A percentile compares a stretch with the other conserved stretches of the same genome.
Evolutionary conservation across 2,797 vertebrate genomes (phyloP).

Genomic region (Cheracebus regulus): DNA sequence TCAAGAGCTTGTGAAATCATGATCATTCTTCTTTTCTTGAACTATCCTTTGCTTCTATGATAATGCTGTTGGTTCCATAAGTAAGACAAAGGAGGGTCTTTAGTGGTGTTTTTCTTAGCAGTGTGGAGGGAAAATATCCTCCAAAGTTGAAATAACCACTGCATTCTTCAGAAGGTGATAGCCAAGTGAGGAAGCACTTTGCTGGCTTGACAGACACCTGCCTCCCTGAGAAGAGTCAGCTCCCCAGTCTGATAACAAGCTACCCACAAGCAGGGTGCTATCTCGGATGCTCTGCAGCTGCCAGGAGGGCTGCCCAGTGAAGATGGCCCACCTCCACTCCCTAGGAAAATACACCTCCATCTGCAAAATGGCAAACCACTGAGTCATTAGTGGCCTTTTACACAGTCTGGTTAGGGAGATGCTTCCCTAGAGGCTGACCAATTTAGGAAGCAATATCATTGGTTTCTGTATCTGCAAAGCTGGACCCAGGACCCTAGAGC

Average conservation of each 20-base stretch:
- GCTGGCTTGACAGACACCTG: background rate
- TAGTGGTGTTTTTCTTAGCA: background rate
- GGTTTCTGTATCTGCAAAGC: background rate
- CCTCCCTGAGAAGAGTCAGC: background rate
- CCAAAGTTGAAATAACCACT: background rate
- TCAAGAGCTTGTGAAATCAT: background rate
- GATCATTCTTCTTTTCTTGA: background rate
- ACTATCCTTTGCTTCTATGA: background rate
- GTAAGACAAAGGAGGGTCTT: background rate
- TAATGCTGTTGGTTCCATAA: background rate
- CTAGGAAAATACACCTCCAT: background rate
- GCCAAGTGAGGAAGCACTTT: background rate
- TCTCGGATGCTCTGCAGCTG: background rate
- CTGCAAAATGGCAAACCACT: background rate
- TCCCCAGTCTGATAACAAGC: accelerated
- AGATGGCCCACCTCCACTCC: background rate
- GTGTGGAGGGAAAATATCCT: background rate
- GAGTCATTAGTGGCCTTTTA: background rate
- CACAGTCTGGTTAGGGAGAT: background rate
- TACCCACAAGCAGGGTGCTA: background rate
- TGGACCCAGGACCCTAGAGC: background rate
- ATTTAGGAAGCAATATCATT: background rate
- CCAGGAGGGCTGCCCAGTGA: background rate
- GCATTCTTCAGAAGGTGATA: background rate
- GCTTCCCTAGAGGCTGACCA: background rate